Evolutionary conservation across 2,888 invertebrate species (phyloP), one percentile per base, ranked within the genome.

Genomic region (Keiferia lycopersicella): DNA sequence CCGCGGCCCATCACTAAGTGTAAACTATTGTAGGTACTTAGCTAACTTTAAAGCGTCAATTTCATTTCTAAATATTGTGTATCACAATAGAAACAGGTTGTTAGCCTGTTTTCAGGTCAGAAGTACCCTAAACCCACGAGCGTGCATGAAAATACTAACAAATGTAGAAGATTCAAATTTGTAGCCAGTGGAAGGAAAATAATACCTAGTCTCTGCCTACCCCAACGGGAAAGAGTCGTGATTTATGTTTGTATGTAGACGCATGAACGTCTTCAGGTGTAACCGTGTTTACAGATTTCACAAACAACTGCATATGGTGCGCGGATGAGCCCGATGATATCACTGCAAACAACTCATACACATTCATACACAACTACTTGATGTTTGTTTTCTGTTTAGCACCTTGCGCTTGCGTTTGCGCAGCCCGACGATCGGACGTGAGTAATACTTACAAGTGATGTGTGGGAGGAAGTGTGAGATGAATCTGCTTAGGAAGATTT

Each of bases 301-400:
- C 68, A 67, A 69, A 72, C 73, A 69, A 69, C 53, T 65, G 67
- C 73, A 71, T 68, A 71, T 71, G 73, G 73, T 56, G 64, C 51
- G 63, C 53, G 66, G 65, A 65, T 70, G 67, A 68, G 68, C 64
- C 67, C 62, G 72, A 72, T 76, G 77, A 75, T 74, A 73, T 77
- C 75, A 75, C 65, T 26, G 38, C 56, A 50, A 22, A 64, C 65
- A 68, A 20, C 60, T 56, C 50, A 48, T 16, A 64, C 65, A 68
- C 18, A 60, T 56, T 66, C 69, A 75, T 75, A 45, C 45, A 45
- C n/a, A 45, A 45, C 45, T 45, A n/a, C 45, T n/a, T 6, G 45
- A 45, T 75, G 73, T 70, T 71, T 75, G 73, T 70, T 71, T 72
- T 73, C 70, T 70, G 68, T 68, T 74, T 72, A 72, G 68, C 71